These are phyloP conservation scores for Hyposmocoma kahamanoa DNA, from an alignment of 1,140 invertebrate genomes.

Conservation along the genomic window DNA sequence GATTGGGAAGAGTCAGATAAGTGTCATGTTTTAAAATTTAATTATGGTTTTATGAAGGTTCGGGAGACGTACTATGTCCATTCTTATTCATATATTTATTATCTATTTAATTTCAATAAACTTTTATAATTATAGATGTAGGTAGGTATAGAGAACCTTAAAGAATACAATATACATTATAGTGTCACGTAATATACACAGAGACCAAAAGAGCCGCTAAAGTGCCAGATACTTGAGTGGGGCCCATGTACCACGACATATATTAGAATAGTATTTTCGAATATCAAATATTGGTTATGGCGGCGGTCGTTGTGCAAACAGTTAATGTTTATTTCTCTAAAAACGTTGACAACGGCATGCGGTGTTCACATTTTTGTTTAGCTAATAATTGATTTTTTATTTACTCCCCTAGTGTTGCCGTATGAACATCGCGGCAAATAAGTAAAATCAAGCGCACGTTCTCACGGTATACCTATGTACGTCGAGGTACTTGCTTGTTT, in stretches of 20 bases:
- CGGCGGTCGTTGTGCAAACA: slow-evolving; percentile 65
- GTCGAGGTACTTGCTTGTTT: too few relatives aligned
- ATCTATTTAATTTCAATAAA: too few relatives aligned
- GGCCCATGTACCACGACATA: slow-evolving; percentile 59
- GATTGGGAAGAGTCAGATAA: too few relatives aligned
- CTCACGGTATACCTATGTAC: too few relatives aligned
- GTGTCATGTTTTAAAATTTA: too few relatives aligned
- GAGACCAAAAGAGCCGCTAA: slow-evolving; percentile 60
- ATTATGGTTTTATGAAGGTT: too few relatives aligned
- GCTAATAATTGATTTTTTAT: slow-evolving; percentile 68
- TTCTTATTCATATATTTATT: too few relatives aligned
- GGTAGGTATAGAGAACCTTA: too few relatives aligned
- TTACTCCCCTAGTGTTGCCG: slow-evolving; percentile 50
- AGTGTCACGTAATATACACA: slow-evolving; percentile 31
- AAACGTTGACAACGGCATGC: slow-evolving; percentile 52
- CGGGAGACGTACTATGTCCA: too few relatives aligned
- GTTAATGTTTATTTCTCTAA: slow-evolving; percentile 70
- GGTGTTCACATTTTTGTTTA: slow-evolving; percentile 66
- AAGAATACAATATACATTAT: too few relatives aligned
- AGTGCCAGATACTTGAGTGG: slow-evolving; percentile 51
- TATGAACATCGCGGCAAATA: slow-evolving; percentile 45
- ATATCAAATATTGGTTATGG: slow-evolving; percentile 69
- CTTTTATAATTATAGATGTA: too few relatives aligned
- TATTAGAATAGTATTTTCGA: slow-evolving; percentile 72
- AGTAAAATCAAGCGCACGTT: too few relatives aligned